These are phyloP conservation scores for Nymphalis urticae DNA, from an alignment of 2,888 invertebrate genomes.

Conservation along the genomic window DNA sequence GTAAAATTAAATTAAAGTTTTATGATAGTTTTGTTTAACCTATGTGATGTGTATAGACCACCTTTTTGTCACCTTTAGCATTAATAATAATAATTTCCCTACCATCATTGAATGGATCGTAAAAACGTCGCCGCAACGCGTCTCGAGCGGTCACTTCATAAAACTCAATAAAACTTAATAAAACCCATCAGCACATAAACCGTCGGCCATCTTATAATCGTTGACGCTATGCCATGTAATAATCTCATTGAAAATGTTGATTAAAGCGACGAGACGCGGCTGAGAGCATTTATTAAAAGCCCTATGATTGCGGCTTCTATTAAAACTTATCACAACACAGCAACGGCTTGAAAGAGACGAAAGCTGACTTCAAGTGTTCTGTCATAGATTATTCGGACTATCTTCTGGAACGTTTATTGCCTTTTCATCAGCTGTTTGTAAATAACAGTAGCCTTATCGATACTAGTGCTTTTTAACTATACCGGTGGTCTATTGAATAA, in stretches of 20 bases:
- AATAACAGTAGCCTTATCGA: too few species aligned
- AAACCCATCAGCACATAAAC: constrained; percentile 46
- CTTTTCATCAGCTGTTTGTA: too few species aligned
- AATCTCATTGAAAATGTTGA: constrained; percentile 71
- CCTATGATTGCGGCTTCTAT: constrained; percentile 66
- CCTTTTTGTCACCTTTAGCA: constrained; percentile 30
- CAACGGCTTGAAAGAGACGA: constrained; percentile 52
- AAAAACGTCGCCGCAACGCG: constrained; percentile 28
- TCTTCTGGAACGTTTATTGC: neutral
- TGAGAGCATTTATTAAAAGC: constrained; percentile 63
- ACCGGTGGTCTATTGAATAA: too few species aligned
- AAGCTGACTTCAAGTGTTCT: constrained; percentile 41
- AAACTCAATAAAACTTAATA: constrained; percentile 47
- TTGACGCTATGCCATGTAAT: constrained; percentile 53
- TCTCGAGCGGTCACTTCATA: constrained; percentile 44
- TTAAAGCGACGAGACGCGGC: constrained; percentile 64
- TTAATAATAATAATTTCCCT: constrained; percentile 35
- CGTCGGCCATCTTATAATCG: constrained; percentile 49
- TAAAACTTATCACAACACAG: constrained; percentile 63
- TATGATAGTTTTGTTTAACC: neutral
- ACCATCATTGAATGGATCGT: constrained; percentile 35
- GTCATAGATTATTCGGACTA: constrained; percentile 45
- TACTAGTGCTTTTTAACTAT: too few species aligned
- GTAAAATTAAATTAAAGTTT: constrained; percentile 2
- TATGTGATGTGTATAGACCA: neutral